Percentiles rank a stretch among this genome's conserved stretches.
Conservation (phyloP, 1,140 invertebrate species). For the Episyrphus balteatus region DNA sequence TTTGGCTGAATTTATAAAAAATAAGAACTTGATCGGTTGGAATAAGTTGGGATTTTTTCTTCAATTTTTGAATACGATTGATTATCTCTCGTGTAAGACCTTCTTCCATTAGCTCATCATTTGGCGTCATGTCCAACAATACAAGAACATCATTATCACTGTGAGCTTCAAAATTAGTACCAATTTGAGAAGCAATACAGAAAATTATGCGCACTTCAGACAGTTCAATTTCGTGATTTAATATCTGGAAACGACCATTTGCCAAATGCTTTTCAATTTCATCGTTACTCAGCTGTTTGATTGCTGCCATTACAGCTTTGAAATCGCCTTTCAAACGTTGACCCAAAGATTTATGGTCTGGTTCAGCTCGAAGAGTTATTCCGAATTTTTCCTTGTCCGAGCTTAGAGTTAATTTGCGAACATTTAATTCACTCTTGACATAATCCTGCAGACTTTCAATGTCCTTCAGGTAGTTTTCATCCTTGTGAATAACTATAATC, state of each 20-base stretch:
- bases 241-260: slow-evolving; percentile 58
- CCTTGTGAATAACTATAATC: slow-evolving; percentile 87
- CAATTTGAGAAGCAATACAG: slow-evolving; percentile 43
- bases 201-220: slow-evolving; percentile 84
- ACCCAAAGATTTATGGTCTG: slow-evolving; percentile 80
- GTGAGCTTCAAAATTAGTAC: slow-evolving; percentile 74
- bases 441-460: slow-evolving; percentile 73
- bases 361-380: slow-evolving; percentile 85
- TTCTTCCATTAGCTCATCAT: slow-evolving; percentile 84
- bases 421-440: slow-evolving; percentile 89
- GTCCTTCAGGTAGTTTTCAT: slow-evolving; percentile 67
- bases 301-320: slow-evolving; percentile 71
- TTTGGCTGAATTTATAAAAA: slow-evolving; percentile 59
- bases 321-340: slow-evolving; percentile 79
- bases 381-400: slow-evolving; percentile 89
- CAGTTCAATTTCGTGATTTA: slow-evolving; percentile 63
- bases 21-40: slow-evolving; percentile 84
- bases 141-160: slow-evolving; percentile 79
- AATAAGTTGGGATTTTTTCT: slow-evolving; percentile 91
- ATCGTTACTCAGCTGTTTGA: slow-evolving; percentile 69
- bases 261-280: slow-evolving; percentile 69
- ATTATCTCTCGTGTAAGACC: slow-evolving; percentile 88
- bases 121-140: slow-evolving; percentile 65
- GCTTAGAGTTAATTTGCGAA: slow-evolving; percentile 77
- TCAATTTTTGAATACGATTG: slow-evolving; percentile 90